Conservation (phyloP, 2,888 invertebrate species). For the Suillia variegata region DNA sequence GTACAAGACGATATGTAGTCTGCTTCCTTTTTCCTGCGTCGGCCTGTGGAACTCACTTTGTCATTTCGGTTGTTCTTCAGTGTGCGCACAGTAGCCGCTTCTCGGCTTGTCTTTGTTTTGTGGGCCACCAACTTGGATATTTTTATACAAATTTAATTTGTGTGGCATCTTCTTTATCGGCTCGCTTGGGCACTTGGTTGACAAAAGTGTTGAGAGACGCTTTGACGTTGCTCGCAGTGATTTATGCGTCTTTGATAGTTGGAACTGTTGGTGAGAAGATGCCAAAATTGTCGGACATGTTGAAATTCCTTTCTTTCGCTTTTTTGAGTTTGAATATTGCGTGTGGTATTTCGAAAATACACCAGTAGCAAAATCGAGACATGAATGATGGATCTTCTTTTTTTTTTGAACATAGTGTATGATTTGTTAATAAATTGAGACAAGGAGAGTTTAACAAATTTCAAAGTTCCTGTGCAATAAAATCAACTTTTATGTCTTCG, state of each 20-base stretch:
- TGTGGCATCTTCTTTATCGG: constrained; percentile 20
- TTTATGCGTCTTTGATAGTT: constrained; percentile 52
- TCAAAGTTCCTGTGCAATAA: too few relatives aligned
- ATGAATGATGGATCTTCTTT: too few relatives aligned
- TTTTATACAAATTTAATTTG: constrained; percentile 50
- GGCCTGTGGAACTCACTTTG: constrained; percentile 1
- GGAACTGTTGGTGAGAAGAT: too few relatives aligned
- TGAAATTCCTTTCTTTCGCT: too few relatives aligned
- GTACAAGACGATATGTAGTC: constrained; percentile 6
- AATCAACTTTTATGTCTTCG: too few relatives aligned
- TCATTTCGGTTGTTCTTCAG: constrained; percentile 24
- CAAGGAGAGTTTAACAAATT: too few relatives aligned
- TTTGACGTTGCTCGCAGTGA: constrained; percentile 32
- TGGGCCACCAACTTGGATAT: constrained; percentile 51
- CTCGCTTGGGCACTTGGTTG: constrained; percentile 37
- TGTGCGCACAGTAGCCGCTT: constrained; percentile 39
- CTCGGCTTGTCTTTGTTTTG: not conserved
- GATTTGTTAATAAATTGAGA: too few relatives aligned
- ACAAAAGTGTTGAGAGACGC: constrained; percentile 46
- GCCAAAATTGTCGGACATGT: too few relatives aligned
- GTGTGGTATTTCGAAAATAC: too few relatives aligned
- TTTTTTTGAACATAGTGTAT: too few relatives aligned
- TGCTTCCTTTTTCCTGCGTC: constrained; percentile 17
- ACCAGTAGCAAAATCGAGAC: too few relatives aligned
- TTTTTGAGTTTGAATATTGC: too few relatives aligned